Evolutionary conservation across 2,113 vertebrate species (phyloP), one percentile per base, ranked within the genome.

Genomic region (Mus spicilegus): DNA sequence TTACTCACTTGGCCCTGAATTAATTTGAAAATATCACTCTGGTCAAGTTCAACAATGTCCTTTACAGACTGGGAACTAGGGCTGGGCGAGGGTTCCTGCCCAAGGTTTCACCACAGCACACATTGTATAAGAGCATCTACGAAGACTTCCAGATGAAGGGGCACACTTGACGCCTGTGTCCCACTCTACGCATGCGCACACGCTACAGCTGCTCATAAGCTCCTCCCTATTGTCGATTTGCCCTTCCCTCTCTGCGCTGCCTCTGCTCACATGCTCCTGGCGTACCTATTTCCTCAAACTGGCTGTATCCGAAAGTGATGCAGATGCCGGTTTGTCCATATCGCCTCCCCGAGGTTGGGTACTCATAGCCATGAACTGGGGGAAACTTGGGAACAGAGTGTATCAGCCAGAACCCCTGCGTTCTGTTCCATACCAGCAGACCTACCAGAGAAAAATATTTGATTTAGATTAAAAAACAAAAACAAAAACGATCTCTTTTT

Each of bases 301-400:
- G 99, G 19, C 98, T 93, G 20, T 99, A 99, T 84, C 92, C 98
- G 98, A 99, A 99, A 81, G 99, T 99, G 95, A 99, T 81, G 67
- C 99, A 99, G 88, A 99, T 98, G 93, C 99, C 98, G 0, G 98
- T 99, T 97, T 99, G 99, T 69, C 99, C 99, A 0, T 99, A 98
- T 91, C 96, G 93, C 98, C 98, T 98, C 46, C 99, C 99, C 24
- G 98, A 98, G 69, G 97, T 89, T 39, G 99, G 99, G 97, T 99
- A 99, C 36, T 95, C 94, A 93, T 99, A 99, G 91, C 99, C 99
- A 46, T 98, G 99, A 96, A 98, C 89, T 4, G 99, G 99, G 65
- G 99, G 99, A 97, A 99, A 99, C 94, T 98, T 98, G 28, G 99
- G 99, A 92, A 99, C 98, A 9, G 99, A 99, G 98, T 99, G 99